Evolutionary conservation across 2,113 vertebrate genomes (phyloP).

Genomic region (Crotalus tigris): DNA sequence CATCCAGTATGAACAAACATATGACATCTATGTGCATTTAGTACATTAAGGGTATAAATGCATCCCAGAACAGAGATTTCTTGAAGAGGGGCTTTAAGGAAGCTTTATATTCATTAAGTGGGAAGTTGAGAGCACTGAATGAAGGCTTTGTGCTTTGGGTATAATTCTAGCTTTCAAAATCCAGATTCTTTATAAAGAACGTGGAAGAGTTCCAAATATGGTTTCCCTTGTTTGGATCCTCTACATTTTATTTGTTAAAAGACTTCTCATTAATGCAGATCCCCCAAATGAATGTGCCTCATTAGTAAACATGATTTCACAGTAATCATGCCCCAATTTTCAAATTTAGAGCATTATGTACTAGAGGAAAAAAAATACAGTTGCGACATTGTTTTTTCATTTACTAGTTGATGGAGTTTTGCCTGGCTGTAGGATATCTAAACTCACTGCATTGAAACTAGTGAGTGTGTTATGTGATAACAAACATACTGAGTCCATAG

Average conservation of each 20-base stretch:
- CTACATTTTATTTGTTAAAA: background rate
- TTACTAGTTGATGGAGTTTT: background rate
- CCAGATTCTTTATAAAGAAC: background rate
- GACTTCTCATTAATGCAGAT: background rate
- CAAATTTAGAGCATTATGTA: background rate
- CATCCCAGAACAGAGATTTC: conserved; percentile 36
- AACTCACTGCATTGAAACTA: background rate
- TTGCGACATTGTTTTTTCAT: background rate
- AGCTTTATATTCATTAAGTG: background rate
- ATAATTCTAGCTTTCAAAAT: conserved; percentile 12
- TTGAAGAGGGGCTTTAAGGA: conserved; percentile 10
- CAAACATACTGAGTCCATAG: background rate
- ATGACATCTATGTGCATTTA: background rate
- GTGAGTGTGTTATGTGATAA: background rate
- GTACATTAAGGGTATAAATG: background rate
- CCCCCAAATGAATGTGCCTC: background rate
- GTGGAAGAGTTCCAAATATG: background rate
- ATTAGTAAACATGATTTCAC: background rate
- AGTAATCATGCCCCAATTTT: background rate
- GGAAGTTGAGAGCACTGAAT: background rate
- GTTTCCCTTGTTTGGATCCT: background rate
- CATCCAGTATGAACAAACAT: background rate
- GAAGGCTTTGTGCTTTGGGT: background rate
- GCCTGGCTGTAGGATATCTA: background rate
- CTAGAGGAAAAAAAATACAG: background rate